Percentiles rank a stretch among this genome's conserved stretches.
phyloP scores from a whole-genome alignment of 2,888 invertebrate genomes.

The Pyralis farinalis region DNA sequence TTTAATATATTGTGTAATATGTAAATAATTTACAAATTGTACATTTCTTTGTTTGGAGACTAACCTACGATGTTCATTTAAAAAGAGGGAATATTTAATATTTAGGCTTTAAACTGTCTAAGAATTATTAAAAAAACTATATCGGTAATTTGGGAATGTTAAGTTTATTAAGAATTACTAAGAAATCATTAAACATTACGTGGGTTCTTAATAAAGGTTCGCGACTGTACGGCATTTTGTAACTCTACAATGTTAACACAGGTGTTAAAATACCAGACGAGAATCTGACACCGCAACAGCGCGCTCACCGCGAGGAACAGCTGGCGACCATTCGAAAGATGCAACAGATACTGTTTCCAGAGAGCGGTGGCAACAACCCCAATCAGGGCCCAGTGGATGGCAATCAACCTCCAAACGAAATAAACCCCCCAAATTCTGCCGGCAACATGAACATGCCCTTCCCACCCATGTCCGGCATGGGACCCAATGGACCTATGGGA shows the following conservation, averaged over 20 bases:
- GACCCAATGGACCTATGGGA: slow-evolving; percentile 65
- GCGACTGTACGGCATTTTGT: background rate
- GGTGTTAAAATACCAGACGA: slow-evolving; percentile 97
- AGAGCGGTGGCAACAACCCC: slow-evolving; percentile 76
- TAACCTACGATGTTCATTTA: too few relatives aligned
- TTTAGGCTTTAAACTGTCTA: too few relatives aligned
- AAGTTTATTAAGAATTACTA: too few relatives aligned
- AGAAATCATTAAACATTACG: too few relatives aligned
- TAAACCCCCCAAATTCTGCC: slow-evolving; percentile 62
- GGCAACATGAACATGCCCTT: slow-evolving; percentile 66
- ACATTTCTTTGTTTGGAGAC: too few relatives aligned
- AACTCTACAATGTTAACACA: slow-evolving; percentile 26
- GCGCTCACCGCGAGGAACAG: slow-evolving; percentile 96
- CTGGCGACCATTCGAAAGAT: slow-evolving; percentile 95
- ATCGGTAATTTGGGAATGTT: too few relatives aligned
- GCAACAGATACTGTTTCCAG: slow-evolving; percentile 95
- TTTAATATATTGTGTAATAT: too few relatives aligned
- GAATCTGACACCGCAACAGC: slow-evolving; percentile 97
- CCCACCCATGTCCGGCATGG: slow-evolving; percentile 64
- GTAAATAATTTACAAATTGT: too few relatives aligned
- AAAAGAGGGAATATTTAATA: too few relatives aligned
- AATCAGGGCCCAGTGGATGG: slow-evolving; percentile 51
- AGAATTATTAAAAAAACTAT: too few relatives aligned
- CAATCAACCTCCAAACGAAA: slow-evolving; percentile 53
- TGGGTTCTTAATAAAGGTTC: too few relatives aligned